phyloP scores from a whole-genome alignment of 2,888 invertebrate genomes.

The Heliothis peltigera region DNA sequence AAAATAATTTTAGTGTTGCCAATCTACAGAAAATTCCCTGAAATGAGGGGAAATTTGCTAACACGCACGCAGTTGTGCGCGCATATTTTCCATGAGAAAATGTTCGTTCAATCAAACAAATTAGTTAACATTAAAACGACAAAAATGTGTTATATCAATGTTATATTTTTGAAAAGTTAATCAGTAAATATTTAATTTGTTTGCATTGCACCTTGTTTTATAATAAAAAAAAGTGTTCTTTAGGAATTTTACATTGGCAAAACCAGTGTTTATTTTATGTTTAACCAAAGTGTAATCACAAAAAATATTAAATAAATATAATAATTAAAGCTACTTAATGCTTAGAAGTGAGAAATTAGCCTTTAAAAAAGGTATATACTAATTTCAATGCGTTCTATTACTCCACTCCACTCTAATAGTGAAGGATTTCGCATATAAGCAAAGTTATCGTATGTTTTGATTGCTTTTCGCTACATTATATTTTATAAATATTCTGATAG shows the following conservation, averaged over 20 bases:
- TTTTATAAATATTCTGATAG: conserved; percentile 10
- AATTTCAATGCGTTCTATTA: conserved; percentile 10
- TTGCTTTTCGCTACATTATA: conserved; percentile 7
- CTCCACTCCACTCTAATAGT: neutral
- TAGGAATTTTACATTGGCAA: no score
- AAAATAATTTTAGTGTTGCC: neutral
- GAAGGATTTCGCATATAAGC: neutral
- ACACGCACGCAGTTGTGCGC: no score
- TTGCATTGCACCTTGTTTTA: no score
- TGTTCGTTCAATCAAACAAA: neutral
- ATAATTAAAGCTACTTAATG: no score
- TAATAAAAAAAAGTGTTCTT: no score
- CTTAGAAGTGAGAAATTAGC: neutral
- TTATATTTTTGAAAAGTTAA: no score
- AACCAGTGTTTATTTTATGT: no score
- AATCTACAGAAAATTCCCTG: neutral
- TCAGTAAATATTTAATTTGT: no score
- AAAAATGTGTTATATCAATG: no score
- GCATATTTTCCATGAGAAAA: neutral
- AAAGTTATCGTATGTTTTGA: conserved; percentile 27
- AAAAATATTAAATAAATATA: no score
- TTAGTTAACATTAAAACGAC: no score
- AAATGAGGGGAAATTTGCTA: neutral
- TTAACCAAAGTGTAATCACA: no score
- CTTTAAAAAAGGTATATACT: conserved; percentile 21